Conservation (phyloP, 2,888 invertebrate species). For the Parapristionchus giblindavisi region DNA sequence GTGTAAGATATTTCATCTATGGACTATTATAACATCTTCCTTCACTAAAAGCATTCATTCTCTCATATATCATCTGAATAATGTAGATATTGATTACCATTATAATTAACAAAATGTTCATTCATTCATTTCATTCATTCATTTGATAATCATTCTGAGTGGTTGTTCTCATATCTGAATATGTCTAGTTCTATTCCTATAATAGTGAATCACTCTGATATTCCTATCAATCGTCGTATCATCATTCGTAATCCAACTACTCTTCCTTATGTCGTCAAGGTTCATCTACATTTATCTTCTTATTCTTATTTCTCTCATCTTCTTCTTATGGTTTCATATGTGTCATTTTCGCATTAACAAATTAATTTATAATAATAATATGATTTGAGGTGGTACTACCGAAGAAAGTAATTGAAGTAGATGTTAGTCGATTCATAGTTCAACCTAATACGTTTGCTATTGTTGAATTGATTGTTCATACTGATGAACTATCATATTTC, state of each 20-base stretch:
- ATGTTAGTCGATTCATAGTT: constrained; percentile 18
- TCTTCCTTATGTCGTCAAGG: constrained; percentile 18
- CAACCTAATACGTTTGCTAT: constrained; percentile 14
- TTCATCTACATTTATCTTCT: background rate
- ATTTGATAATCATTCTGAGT: background rate
- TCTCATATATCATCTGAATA: no score
- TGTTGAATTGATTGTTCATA: constrained; percentile 1
- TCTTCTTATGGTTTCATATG: no score
- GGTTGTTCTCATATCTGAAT: no score
- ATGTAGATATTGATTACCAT: no score
- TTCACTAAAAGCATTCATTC: background rate
- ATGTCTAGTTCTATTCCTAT: constrained; percentile 6
- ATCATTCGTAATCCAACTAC: constrained; percentile 16
- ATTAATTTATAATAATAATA: no score
- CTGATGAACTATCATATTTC: constrained; percentile 2
- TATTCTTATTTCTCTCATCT: background rate
- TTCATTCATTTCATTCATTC: constrained; percentile 1
- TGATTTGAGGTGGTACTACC: constrained; percentile 7
- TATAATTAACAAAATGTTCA: no score
- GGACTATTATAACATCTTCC: background rate
- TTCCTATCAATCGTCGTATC: constrained; percentile 1
- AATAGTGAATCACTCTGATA: constrained; percentile 17
- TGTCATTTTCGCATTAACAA: no score
- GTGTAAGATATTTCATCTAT: background rate
- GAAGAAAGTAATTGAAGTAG: constrained; percentile 7